A percentile compares a stretch with the other conserved stretches of the same genome.
Conservation (phyloP, 2,113 vertebrate genomes). For the Lontra canadensis region DNA sequence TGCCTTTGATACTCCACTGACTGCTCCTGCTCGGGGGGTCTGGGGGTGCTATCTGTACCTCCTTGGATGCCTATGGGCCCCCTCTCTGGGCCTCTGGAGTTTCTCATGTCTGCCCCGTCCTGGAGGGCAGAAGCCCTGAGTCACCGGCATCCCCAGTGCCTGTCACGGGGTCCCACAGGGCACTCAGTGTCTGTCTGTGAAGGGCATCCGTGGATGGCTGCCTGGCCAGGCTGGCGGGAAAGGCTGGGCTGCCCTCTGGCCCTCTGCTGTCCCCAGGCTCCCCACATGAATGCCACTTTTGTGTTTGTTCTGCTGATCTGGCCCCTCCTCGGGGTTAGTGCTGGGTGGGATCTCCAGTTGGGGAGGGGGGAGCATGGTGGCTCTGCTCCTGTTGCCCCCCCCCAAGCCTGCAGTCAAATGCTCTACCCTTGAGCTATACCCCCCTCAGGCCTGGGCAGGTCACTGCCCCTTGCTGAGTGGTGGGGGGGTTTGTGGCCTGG, state of each 20-base stretch:
- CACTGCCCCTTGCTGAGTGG: not conserved
- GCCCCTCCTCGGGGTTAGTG: not conserved
- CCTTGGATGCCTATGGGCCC: not conserved
- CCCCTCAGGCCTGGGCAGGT: not conserved
- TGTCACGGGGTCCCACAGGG: rapidly evolving
- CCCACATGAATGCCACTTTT: constrained; percentile 10
- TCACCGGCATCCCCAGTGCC: rapidly evolving
- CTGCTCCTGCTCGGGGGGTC: rapidly evolving
- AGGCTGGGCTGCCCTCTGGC: rapidly evolving
- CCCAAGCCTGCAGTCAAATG: not conserved
- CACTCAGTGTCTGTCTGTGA: no score
- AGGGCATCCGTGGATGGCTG: rapidly evolving
- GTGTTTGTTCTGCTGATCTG: not conserved
- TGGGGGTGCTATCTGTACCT: not conserved
- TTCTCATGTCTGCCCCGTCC: not conserved
- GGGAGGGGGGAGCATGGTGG: rapidly evolving
- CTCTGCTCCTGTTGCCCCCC: not conserved
- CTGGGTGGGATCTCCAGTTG: not conserved
- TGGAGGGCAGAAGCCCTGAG: not conserved
- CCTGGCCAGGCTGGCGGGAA: not conserved
- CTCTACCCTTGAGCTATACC: no score
- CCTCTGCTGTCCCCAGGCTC: no score
- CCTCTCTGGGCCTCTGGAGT: not conserved
- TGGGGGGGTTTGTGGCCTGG: rapidly evolving
- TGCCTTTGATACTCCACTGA: not conserved